A percentile compares a stretch with the other conserved stretches of the same genome.
Conservation (phyloP, 2,888 invertebrate genomes). For the Allygus modestus region DNA sequence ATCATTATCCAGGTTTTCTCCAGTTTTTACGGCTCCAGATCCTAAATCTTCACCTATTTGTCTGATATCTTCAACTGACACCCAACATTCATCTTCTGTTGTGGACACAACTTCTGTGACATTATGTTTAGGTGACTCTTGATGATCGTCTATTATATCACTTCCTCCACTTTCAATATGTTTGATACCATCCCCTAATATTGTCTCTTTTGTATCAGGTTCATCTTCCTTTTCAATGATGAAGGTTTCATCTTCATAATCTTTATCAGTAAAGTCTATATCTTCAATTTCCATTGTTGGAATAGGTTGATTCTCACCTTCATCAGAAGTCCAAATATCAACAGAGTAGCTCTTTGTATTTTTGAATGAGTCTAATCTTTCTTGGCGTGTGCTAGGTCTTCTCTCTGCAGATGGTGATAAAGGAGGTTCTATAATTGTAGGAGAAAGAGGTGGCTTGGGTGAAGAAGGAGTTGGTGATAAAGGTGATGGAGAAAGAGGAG, state of each 20-base stretch:
- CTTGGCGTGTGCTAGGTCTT: constrained; percentile 71
- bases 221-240: constrained; percentile 48
- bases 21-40: constrained; percentile 14
- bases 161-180: constrained; percentile 49
- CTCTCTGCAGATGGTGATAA: constrained; percentile 68
- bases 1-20: constrained; percentile 44
- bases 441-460: constrained; percentile 62
- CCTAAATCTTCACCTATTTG: constrained; percentile 68
- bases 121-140: constrained; percentile 30
- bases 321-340: constrained; percentile 71
- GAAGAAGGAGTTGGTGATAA: constrained; percentile 39
- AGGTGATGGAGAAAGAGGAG: constrained; percentile 50
- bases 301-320: constrained; percentile 68
- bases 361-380: constrained; percentile 71
- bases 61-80: constrained; percentile 72
- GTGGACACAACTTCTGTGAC: constrained; percentile 64
- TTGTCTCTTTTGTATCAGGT: constrained; percentile 76
- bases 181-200: constrained; percentile 69
- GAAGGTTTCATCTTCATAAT: constrained; percentile 68
- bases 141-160: constrained; percentile 36
- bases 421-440: constrained; percentile 61
- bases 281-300: constrained; percentile 67
- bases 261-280: constrained; percentile 66
- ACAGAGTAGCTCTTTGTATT: constrained; percentile 70
- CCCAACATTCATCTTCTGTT: constrained; percentile 66